Conservation (phyloP, 2,888 invertebrate genomes). For the Hemaris fuciformis region DNA sequence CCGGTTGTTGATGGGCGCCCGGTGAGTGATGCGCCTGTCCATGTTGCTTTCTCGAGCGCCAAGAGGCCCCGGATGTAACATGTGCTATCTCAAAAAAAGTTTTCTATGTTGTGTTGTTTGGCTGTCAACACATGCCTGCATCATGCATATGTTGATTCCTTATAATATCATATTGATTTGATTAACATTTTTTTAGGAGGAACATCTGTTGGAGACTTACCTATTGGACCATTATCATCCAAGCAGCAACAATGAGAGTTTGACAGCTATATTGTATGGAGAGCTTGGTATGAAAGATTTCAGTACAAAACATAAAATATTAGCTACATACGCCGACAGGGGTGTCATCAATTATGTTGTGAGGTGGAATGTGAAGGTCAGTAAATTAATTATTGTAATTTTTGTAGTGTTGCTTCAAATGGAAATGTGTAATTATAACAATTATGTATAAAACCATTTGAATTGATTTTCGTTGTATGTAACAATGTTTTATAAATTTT, state of each 20-base stretch:
- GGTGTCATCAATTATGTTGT: slow-evolving; percentile 92
- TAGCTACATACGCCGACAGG: slow-evolving; percentile 85
- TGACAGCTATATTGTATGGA: slow-evolving; percentile 92
- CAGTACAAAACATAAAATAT: slow-evolving; percentile 85
- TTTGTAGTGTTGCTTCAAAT: neutral
- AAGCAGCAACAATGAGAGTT: slow-evolving; percentile 85
- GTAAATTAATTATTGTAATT: neutral
- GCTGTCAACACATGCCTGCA: too few species aligned
- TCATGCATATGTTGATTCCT: too few species aligned
- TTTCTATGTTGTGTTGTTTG: too few species aligned
- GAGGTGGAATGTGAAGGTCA: slow-evolving; percentile 91
- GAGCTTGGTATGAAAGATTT: slow-evolving; percentile 91
- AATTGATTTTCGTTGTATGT: neutral
- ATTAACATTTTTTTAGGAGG: slow-evolving; percentile 48
- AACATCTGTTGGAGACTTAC: slow-evolving; percentile 82
- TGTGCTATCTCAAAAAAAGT: too few species aligned
- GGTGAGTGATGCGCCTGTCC: too few species aligned
- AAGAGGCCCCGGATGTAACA: too few species aligned
- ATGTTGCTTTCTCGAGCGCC: too few species aligned
- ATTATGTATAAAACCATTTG: neutral
- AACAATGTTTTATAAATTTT: neutral
- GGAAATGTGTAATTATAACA: neutral
- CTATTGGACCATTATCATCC: slow-evolving; percentile 93
- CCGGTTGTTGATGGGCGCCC: too few species aligned
- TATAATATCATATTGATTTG: neutral